Evolutionary conservation across 2,113 vertebrate genomes (phyloP).

Genomic region (Oxygymnocypris stewartii): DNA sequence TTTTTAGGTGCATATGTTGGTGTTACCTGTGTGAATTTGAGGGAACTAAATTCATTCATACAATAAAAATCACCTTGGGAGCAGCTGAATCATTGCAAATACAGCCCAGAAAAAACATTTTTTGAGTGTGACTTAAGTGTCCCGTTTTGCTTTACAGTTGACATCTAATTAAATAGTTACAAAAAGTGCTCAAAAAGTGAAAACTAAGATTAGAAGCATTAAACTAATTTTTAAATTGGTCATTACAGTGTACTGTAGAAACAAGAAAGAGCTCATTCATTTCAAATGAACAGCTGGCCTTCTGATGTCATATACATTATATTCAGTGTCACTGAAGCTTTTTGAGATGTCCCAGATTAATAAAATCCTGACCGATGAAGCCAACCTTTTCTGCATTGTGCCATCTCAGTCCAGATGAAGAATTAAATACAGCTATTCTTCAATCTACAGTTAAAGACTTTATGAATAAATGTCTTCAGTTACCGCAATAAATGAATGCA

Average conservation of each 20-base stretch:
- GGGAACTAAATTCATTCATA: background rate
- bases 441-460: constrained; percentile 4
- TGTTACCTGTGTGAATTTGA: background rate
- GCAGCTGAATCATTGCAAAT: background rate
- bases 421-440: constrained; percentile 9
- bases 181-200: constrained; percentile 1
- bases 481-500: background rate
- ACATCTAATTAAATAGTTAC: background rate
- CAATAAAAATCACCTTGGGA: background rate
- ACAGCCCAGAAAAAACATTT: background rate
- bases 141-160: constrained; percentile 2
- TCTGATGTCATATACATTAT: background rate
- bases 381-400: background rate
- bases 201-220: background rate
- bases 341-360: background rate
- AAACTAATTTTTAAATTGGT: background rate
- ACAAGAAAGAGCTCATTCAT: background rate
- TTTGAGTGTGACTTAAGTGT: background rate
- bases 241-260: background rate
- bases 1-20: background rate
- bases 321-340: background rate
- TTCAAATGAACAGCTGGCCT: background rate
- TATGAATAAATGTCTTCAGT: background rate
- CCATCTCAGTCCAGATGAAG: background rate
- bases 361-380: constrained; percentile 1